Percentiles rank a stretch among this genome's conserved stretches.
These are phyloP conservation scores for Rhinatrema bivittatum DNA, from an alignment of 2,797 vertebrate species.

Conservation along the genomic window DNA sequence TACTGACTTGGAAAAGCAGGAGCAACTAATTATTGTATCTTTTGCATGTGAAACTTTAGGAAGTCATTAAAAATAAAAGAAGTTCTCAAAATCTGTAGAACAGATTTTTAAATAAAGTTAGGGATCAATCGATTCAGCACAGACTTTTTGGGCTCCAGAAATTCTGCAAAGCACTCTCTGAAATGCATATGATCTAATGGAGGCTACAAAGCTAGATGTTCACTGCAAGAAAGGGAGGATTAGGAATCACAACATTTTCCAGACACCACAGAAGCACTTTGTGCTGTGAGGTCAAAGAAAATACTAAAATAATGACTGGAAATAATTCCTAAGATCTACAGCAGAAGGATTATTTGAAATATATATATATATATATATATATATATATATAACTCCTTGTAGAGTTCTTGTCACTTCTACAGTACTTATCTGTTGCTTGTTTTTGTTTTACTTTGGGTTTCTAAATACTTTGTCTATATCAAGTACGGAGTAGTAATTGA, in stretches of 20 bases:
- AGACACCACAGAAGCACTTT: neutral
- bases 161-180: too few relatives aligned
- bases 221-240: slow-evolving; percentile 5
- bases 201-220: slow-evolving; percentile 7
- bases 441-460: neutral
- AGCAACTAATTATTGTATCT: too few relatives aligned
- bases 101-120: too few relatives aligned
- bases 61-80: too few relatives aligned
- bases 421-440: neutral
- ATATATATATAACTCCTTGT: too few relatives aligned
- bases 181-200: slow-evolving; percentile 11
- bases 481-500: slow-evolving; percentile 5
- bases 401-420: neutral
- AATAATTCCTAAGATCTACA: slow-evolving; percentile 11
- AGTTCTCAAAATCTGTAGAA: too few relatives aligned
- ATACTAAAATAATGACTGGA: slow-evolving; percentile 7
- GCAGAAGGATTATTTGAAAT: neutral
- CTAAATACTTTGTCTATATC: neutral
- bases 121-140: too few relatives aligned
- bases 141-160: too few relatives aligned
- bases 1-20: too few relatives aligned
- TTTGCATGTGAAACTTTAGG: too few relatives aligned
- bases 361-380: too few relatives aligned
- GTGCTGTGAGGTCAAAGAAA: neutral
- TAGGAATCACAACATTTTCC: neutral